Percentiles rank a stretch among this genome's conserved stretches.
Evolutionary conservation across 2,113 vertebrate species (phyloP).

Genomic region (Eidolon helvum): DNA sequence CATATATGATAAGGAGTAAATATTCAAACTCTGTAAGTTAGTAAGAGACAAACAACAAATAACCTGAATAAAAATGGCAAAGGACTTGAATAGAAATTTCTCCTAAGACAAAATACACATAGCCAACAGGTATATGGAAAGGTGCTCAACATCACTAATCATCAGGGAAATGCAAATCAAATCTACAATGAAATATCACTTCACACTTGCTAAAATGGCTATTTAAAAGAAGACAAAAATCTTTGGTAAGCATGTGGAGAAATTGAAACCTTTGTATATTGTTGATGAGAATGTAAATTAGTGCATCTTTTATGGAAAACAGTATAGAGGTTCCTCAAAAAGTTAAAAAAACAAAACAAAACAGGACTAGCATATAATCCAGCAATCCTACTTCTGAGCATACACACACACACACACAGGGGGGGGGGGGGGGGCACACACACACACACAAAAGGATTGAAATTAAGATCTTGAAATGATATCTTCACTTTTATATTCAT

Average conservation of each 20-base stretch:
- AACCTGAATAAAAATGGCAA: not conserved
- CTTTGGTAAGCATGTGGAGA: not conserved
- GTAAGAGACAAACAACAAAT: not conserved
- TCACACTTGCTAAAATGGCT: not conserved
- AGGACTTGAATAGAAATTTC: not conserved
- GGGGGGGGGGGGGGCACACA: too few species aligned
- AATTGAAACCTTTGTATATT: not conserved
- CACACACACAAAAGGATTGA: not conserved
- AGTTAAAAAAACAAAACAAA: not conserved
- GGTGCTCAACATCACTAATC: not conserved
- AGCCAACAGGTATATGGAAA: not conserved
- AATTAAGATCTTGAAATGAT: not conserved
- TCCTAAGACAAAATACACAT: not conserved
- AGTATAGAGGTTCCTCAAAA: not conserved
- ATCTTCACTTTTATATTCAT: not conserved
- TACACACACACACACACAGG: not conserved
- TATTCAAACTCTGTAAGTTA: not conserved
- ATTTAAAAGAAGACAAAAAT: not conserved
- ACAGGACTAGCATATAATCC: not conserved
- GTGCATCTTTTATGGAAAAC: not conserved
- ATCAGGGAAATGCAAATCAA: not conserved
- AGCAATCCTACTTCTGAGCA: not conserved
- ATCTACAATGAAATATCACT: not conserved
- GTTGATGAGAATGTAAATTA: not conserved
- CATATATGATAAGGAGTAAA: not conserved